phyloP scores from a whole-genome alignment of 92 coral and sea anemone genomes.

The Actinernus sp. region DNA sequence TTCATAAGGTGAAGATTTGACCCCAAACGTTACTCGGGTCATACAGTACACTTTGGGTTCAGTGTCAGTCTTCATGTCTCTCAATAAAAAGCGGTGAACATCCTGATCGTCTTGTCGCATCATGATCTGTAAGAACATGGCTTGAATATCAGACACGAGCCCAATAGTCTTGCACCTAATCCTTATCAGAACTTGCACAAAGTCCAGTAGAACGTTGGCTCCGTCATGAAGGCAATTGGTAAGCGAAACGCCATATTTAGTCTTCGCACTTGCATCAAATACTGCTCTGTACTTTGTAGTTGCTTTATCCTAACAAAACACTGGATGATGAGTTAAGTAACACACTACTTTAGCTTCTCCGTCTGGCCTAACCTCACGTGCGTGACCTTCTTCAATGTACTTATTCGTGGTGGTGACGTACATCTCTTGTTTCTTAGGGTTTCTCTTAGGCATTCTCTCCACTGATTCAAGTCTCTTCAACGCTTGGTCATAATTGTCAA shows the following conservation, averaged over 20 bases:
- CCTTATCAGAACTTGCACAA: conserved; percentile 4
- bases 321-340: conserved; percentile 20
- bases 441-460: conserved; percentile 10
- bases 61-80: conserved; percentile 1
- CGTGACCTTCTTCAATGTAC: conserved; percentile 16
- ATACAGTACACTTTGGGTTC: conserved; percentile 7
- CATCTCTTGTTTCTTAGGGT: conserved; percentile 5
- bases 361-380: background rate
- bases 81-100: conserved; percentile 4
- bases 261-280: conserved; percentile 9
- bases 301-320: conserved; percentile 3
- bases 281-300: background rate
- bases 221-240: conserved; percentile 6
- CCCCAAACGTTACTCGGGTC: conserved; percentile 27
- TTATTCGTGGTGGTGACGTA: conserved; percentile 4
- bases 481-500: conserved; percentile 11
- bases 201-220: conserved; percentile 1
- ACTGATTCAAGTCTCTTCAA: conserved; percentile 1
- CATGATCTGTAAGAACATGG: conserved; percentile 17
- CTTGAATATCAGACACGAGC: conserved; percentile 5
- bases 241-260: conserved; percentile 3
- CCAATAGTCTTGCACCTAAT: conserved; percentile 3
- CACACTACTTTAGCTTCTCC: background rate
- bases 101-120: conserved; percentile 15
- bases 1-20: conserved; percentile 13